Evolutionary conservation across 2,888 invertebrate species (phyloP).

Genomic region (Apotomis turbidana): DNA sequence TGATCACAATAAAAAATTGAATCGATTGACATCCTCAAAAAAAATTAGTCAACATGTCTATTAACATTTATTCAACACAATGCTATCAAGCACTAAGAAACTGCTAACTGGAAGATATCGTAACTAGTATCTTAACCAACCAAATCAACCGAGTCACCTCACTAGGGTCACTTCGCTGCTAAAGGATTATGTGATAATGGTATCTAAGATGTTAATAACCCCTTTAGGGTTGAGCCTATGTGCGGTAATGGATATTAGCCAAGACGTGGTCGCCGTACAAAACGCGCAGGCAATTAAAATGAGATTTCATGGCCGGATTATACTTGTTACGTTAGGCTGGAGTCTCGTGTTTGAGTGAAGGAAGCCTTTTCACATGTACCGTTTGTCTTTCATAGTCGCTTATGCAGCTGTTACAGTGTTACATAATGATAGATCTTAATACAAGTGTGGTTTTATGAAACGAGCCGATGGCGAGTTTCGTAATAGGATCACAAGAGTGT

Average conservation of each 20-base stretch:
- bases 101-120: neutral
- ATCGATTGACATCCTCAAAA: no score
- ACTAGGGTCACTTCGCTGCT: slow-evolving; percentile 63
- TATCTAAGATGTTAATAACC: slow-evolving; percentile 73
- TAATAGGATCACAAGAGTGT: no score
- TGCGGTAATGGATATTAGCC: slow-evolving; percentile 71
- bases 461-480: no score
- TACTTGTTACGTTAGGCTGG: slow-evolving; percentile 48
- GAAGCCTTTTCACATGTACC: neutral
- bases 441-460: no score
- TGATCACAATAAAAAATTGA: no score
- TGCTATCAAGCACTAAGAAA: no score
- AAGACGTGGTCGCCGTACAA: slow-evolving; percentile 63
- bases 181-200: slow-evolving; percentile 76
- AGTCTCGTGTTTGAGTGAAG: slow-evolving; percentile 6
- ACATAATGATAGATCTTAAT: no score
- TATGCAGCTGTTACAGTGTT: no score
- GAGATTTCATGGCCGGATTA: slow-evolving; percentile 60
- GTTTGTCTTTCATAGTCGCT: no score
- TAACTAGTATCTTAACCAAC: neutral
- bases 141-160: neutral
- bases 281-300: slow-evolving; percentile 62
- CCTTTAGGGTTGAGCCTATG: slow-evolving; percentile 71
- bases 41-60: no score
- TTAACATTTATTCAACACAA: no score